These are phyloP conservation scores for Argya squamiceps DNA, from an alignment of 2,797 vertebrate genomes.

Conservation along the genomic window DNA sequence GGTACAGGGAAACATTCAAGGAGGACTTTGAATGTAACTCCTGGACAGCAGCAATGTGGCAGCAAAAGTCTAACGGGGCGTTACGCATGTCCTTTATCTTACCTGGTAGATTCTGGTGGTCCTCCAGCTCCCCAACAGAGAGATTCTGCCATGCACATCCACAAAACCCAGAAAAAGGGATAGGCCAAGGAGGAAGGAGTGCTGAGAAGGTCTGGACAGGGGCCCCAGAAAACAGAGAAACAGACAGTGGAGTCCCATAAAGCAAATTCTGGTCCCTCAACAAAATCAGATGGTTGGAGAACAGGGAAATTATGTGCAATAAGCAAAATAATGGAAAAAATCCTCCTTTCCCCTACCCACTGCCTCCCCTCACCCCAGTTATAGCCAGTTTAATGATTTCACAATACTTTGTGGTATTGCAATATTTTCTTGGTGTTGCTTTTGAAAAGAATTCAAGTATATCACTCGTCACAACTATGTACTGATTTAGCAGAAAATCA, in stretches of 20 bases:
- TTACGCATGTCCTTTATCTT: not conserved
- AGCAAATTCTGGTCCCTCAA: not conserved
- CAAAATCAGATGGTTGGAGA: not conserved
- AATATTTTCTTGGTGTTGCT: not conserved
- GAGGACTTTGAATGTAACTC: not conserved
- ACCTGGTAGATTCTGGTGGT: not conserved
- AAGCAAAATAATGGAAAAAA: not conserved
- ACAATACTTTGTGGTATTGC: not conserved
- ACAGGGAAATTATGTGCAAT: not conserved
- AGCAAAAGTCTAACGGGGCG: not conserved
- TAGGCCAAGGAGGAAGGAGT: not conserved
- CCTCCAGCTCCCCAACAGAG: not conserved
- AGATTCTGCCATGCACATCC: not conserved
- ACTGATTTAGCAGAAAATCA: slow-evolving; percentile 22
- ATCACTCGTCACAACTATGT: not conserved
- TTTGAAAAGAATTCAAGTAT: slow-evolving; percentile 25
- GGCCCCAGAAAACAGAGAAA: not conserved
- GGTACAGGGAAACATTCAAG: not conserved
- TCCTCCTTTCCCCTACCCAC: not conserved
- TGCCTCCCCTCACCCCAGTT: not conserved
- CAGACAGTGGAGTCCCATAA: not conserved
- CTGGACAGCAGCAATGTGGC: not conserved
- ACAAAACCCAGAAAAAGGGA: not conserved
- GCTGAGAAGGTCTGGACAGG: not conserved
- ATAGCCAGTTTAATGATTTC: not conserved